phyloP scores from a whole-genome alignment of 2,888 invertebrate species.

The Spodoptera exigua region DNA sequence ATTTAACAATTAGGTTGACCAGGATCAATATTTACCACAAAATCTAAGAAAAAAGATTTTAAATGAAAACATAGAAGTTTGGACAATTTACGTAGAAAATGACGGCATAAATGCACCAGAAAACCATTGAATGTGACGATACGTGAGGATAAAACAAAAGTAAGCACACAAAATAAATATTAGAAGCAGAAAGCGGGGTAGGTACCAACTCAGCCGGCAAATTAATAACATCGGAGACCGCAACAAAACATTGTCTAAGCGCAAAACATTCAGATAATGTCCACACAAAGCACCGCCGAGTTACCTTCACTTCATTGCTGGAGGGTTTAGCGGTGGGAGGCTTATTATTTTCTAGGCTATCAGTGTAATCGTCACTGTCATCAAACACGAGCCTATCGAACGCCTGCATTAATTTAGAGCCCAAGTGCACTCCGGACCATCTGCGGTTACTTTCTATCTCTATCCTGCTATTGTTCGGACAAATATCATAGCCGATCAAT shows the following conservation, averaged over 20 bases:
- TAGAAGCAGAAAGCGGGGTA: slow-evolving; percentile 66
- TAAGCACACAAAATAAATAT: slow-evolving; percentile 59
- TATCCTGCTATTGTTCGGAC: slow-evolving; percentile 85
- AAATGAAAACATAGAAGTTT: too few relatives aligned
- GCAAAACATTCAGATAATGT: slow-evolving; percentile 56
- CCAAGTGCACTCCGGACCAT: slow-evolving; percentile 93
- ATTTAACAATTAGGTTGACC: too few relatives aligned
- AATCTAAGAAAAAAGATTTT: too few relatives aligned
- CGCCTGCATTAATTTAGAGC: slow-evolving; percentile 92
- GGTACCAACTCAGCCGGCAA: slow-evolving; percentile 62
- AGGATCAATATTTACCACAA: too few relatives aligned
- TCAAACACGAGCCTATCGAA: slow-evolving; percentile 91
- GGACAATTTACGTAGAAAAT: slow-evolving; percentile 1
- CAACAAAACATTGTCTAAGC: slow-evolving; percentile 66
- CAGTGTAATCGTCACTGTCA: slow-evolving; percentile 93
- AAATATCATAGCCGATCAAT: slow-evolving; percentile 83
- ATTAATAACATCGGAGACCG: slow-evolving; percentile 63
- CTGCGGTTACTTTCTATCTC: slow-evolving; percentile 89
- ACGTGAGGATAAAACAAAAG: slow-evolving; percentile 45
- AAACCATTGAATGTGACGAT: slow-evolving; percentile 30
- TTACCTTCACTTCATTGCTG: slow-evolving; percentile 87
- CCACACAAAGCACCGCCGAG: slow-evolving; percentile 72
- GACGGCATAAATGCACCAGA: slow-evolving; percentile 22
- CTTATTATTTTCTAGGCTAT: slow-evolving; percentile 91
- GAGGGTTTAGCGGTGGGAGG: slow-evolving; percentile 81